These are phyloP conservation scores for Cygnus olor DNA, from an alignment of 2,797 vertebrate genomes.

Conservation along the genomic window DNA sequence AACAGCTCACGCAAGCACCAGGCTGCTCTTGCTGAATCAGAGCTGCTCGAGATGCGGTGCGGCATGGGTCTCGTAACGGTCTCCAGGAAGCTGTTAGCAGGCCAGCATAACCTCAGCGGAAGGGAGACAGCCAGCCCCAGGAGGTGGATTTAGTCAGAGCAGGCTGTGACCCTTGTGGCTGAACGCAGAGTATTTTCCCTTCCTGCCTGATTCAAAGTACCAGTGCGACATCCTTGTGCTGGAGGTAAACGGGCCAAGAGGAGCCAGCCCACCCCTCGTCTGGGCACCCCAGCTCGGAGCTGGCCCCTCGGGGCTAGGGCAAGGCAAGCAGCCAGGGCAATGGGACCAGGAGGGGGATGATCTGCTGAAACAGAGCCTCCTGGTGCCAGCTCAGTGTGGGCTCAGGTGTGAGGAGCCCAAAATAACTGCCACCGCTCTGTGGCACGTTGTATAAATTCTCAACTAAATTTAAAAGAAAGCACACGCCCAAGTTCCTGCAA, in stretches of 20 bases:
- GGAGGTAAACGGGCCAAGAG: neutral
- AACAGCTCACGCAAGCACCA: neutral
- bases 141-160: neutral
- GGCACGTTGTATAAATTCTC: neutral
- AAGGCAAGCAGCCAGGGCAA: neutral
- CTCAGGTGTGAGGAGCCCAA: neutral
- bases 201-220: neutral
- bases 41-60: accelerated
- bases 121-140: neutral
- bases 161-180: neutral
- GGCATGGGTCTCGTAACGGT: accelerated
- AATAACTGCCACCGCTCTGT: neutral
- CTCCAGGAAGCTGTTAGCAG: neutral
- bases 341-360: accelerated
- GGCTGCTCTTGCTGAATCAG: neutral
- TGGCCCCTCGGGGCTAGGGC: neutral
- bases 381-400: neutral
- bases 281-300: neutral
- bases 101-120: neutral
- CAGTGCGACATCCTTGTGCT: neutral
- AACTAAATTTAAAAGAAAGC: slow-evolving; percentile 10
- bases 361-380: neutral
- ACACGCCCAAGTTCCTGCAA: neutral
- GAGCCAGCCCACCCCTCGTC: neutral
- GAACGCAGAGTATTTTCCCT: neutral